Percentiles rank a stretch among this genome's conserved stretches.
Evolutionary conservation across 2,113 vertebrate species (phyloP).

Genomic region (Papio anubis): DNA sequence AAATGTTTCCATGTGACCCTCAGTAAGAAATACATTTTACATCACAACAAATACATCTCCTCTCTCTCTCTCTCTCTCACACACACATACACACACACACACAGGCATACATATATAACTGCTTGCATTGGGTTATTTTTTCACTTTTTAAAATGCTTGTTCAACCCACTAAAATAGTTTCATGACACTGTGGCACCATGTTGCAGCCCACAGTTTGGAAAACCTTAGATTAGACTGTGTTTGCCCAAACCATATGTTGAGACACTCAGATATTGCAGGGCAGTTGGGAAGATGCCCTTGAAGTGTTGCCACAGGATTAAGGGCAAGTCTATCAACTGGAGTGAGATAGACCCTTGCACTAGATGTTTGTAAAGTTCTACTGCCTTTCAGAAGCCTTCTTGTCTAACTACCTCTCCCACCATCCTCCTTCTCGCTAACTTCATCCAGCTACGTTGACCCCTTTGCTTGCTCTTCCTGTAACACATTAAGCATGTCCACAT

Average conservation of each 20-base stretch:
- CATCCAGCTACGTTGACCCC: background rate
- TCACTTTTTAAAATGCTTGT: background rate
- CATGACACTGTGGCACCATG: background rate
- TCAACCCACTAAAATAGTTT: background rate
- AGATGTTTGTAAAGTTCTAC: background rate
- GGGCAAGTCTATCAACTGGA: background rate
- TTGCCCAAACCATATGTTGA: rapidly evolving
- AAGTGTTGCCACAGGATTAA: background rate
- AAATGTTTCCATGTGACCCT: background rate
- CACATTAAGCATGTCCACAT: background rate
- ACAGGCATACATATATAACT: background rate
- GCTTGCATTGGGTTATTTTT: background rate
- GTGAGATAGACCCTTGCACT: background rate
- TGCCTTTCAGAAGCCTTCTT: background rate
- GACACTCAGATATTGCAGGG: background rate
- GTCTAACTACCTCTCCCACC: background rate
- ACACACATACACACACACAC: background rate
- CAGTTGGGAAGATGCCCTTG: background rate
- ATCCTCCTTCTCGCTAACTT: background rate
- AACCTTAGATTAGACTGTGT: background rate
- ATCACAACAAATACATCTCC: background rate
- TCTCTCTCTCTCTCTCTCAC: too few species aligned
- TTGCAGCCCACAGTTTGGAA: background rate
- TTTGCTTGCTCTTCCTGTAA: background rate
- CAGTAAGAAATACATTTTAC: background rate